These are phyloP conservation scores for Salpingus planirostris DNA, from an alignment of 2,888 invertebrate genomes.

Conservation along the genomic window DNA sequence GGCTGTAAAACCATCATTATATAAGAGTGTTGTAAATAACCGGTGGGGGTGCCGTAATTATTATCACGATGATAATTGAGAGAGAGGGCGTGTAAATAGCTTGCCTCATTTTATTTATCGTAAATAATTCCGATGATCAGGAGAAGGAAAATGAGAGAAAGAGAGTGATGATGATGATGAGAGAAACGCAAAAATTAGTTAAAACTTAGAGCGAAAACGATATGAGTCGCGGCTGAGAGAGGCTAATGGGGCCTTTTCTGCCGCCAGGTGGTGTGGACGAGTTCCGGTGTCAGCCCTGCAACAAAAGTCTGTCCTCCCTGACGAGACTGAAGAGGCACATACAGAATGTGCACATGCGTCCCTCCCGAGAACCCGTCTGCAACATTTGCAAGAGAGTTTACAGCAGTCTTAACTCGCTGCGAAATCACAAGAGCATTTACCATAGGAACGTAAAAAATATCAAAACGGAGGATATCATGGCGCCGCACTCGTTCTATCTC, in stretches of 20 bases:
- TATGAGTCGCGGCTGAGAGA: conserved; percentile 23
- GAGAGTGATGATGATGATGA: no score
- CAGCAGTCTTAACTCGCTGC: conserved; percentile 82
- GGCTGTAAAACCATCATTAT: no score
- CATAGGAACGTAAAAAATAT: conserved; percentile 73
- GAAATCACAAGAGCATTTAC: conserved; percentile 90
- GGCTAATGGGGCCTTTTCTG: conserved; percentile 41
- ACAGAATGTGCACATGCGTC: conserved; percentile 86
- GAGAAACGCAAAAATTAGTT: no score
- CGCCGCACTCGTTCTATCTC: conserved; percentile 40
- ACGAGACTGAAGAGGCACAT: conserved; percentile 85
- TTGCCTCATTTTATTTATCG: no score
- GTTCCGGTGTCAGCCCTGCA: conserved; percentile 86
- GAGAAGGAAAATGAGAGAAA: no score
- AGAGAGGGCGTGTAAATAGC: background rate
- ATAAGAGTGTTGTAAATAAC: no score
- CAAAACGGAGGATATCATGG: conserved; percentile 45
- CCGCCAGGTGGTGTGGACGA: conserved; percentile 73
- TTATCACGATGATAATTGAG: no score
- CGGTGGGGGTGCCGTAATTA: no score
- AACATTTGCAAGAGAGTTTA: conserved; percentile 88
- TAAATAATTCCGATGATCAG: no score
- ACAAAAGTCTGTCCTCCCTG: conserved; percentile 80
- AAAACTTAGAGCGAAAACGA: no score
- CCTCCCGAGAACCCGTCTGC: conserved; percentile 83